Evolutionary conservation across 2,888 invertebrate species (phyloP).

Genomic region (Hermodice carunculata): DNA sequence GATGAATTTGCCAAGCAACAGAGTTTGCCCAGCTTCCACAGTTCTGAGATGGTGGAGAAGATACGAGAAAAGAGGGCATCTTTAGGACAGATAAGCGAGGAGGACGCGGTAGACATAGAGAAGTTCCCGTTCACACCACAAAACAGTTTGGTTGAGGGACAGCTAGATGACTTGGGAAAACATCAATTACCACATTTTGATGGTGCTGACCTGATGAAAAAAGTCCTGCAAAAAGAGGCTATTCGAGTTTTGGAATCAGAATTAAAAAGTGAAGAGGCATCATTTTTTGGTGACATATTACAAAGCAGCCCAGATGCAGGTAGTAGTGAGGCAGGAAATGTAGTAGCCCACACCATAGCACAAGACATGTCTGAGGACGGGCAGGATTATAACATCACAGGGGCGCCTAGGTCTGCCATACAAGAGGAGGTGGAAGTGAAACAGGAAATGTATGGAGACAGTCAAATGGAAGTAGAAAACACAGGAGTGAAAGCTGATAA

Average conservation of each 20-base stretch:
- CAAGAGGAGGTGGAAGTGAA: background rate
- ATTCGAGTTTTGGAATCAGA: constrained; percentile 1
- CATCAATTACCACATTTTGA: background rate
- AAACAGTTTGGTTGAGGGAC: constrained; percentile 16
- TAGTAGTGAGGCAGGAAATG: constrained; percentile 5
- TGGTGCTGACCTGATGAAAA: constrained; percentile 6
- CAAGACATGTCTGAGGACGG: background rate
- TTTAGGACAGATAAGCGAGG: constrained; percentile 39
- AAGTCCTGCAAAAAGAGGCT: constrained; percentile 1
- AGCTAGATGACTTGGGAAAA: background rate
- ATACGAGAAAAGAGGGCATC: constrained; percentile 32
- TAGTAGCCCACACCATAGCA: constrained; percentile 12
- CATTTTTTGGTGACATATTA: background rate
- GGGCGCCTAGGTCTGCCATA: too few species aligned
- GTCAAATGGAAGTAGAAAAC: background rate
- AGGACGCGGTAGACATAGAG: background rate
- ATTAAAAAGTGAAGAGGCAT: background rate
- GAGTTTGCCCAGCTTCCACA: constrained; percentile 7
- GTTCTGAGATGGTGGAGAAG: constrained; percentile 4
- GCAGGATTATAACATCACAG: too few species aligned
- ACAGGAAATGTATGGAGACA: background rate
- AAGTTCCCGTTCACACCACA: constrained; percentile 11
- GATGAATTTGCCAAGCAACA: background rate
- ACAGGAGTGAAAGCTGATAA: too few species aligned
- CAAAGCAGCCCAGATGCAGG: background rate